Evolutionary conservation across 1,140 invertebrate species (phyloP).

Genomic region (Solen grandis): DNA sequence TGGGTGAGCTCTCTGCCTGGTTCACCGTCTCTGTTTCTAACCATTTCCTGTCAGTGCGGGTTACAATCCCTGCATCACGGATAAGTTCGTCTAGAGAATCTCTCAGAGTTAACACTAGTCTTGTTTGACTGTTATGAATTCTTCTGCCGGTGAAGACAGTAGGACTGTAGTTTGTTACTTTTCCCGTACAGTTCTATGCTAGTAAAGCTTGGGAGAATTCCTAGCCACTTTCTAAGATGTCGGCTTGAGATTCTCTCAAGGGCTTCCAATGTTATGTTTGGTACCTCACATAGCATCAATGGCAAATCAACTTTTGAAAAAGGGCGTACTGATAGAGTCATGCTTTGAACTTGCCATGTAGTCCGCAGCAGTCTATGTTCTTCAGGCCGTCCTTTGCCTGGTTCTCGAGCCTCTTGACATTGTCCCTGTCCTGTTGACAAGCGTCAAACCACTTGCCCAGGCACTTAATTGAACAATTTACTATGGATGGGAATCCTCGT

Average conservation of each 20-base stretch:
- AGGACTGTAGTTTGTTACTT: neutral
- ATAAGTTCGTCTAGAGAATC: conserved; percentile 8
- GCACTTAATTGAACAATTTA: conserved; percentile 25
- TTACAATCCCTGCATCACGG: conserved; percentile 31
- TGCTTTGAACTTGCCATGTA: conserved; percentile 45
- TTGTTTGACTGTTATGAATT: neutral
- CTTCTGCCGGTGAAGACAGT: neutral
- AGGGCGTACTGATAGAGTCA: conserved; percentile 54
- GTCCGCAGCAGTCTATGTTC: conserved; percentile 26
- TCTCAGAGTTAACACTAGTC: too few relatives aligned
- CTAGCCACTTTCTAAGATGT: conserved; percentile 19
- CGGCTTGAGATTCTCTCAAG: conserved; percentile 13
- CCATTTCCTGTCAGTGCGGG: conserved; percentile 26
- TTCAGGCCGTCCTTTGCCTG: conserved; percentile 26
- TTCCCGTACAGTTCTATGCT: neutral
- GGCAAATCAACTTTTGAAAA: conserved; percentile 15
- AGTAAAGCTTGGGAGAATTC: conserved; percentile 4
- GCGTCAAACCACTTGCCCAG: conserved; percentile 54
- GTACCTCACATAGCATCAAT: conserved; percentile 42
- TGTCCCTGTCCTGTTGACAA: conserved; percentile 13
- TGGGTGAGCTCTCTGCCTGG: conserved; percentile 43
- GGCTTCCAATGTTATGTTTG: conserved; percentile 25
- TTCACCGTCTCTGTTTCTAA: conserved; percentile 28
- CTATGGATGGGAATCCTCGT: neutral
- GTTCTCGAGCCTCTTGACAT: conserved; percentile 9